Evolutionary conservation across 2,797 vertebrate species (phyloP), one percentile per base, ranked within the genome.

Genomic region (Pristis pectinata): DNA sequence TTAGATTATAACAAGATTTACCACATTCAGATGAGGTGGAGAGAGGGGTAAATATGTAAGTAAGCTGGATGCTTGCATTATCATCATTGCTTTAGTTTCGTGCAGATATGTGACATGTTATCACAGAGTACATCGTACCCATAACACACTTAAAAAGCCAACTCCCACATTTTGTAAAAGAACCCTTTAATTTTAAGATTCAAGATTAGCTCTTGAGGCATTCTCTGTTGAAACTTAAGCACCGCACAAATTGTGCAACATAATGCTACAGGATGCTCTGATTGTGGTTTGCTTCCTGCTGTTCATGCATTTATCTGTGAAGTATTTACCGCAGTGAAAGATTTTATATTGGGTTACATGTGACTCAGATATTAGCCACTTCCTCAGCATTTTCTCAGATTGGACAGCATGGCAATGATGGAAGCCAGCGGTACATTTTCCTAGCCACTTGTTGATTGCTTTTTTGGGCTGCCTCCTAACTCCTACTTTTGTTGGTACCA

Each of bases 261-360:
- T 41, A 67, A 67, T 91, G 59, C 89, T 89, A 15, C 34, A 22
- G 59, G 85, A 53, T 53, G 53, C 24, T 44, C 79, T 80, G 41
- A 41, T 80, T 91, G 61, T 91, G 87, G n/a, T 91, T 91, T 91
- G 61, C 87, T 91, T 91, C 61, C 87, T 67, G 87, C 87, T 67
- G n/a, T 22, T n/a, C 24, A n/a, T 22, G 41, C 61, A 67, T 91
- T 67, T 41, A 19, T 87, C 83, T n/a, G 30, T 53, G 56, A 87
- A 87, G 27, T 87, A 15, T 3, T 87, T 87, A 59, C 56, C 34
- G 17, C n/a, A 41, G 61, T 24, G 87, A 41, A 27, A 67, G 61
- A 37, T 67, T 91, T 64, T 27, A 67, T 24, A 67, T 67, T 91
- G 59, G 59, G 87, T 74, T 74, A 91, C 19, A 41, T 37, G 9